Percentiles rank a stretch among this genome's conserved stretches.
Evolutionary conservation across 2,797 vertebrate species (phyloP).

Genomic region (Myotis pilosus): DNA sequence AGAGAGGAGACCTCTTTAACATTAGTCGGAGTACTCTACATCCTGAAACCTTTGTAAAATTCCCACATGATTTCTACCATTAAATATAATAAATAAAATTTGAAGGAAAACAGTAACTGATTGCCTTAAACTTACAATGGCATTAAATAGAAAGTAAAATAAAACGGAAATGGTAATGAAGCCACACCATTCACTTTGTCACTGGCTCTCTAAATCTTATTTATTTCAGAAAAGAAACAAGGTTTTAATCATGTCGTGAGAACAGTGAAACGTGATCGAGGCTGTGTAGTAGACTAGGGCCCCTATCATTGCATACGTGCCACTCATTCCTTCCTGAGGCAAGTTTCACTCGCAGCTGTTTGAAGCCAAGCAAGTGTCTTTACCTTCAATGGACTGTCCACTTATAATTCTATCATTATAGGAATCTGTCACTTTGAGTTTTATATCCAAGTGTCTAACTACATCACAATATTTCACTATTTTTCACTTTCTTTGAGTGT

Average conservation of each 20-base stretch:
- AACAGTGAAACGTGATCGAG: background rate
- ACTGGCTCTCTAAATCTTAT: background rate
- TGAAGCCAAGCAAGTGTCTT: background rate
- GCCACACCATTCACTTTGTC: background rate
- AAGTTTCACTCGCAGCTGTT: background rate
- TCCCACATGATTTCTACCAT: slow-evolving; percentile 24
- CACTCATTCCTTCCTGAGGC: background rate
- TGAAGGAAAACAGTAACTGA: background rate
- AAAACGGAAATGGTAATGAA: slow-evolving; percentile 11
- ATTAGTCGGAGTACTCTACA: background rate
- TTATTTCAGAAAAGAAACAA: slow-evolving; percentile 2
- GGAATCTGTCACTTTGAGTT: background rate
- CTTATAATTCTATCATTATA: background rate
- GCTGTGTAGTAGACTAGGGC: background rate
- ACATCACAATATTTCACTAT: background rate
- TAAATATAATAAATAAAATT: slow-evolving; percentile 23
- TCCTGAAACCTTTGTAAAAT: slow-evolving; percentile 1
- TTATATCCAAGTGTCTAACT: slow-evolving; percentile 9
- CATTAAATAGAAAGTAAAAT: slow-evolving; percentile 37
- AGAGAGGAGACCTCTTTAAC: background rate
- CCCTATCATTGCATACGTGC: background rate
- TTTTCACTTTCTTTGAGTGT: slow-evolving; percentile 12
- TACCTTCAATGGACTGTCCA: background rate
- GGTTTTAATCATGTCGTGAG: background rate
- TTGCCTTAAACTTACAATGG: slow-evolving; percentile 12